phyloP scores from a whole-genome alignment of 2,797 vertebrate genomes.

The Graptemys geographica region DNA sequence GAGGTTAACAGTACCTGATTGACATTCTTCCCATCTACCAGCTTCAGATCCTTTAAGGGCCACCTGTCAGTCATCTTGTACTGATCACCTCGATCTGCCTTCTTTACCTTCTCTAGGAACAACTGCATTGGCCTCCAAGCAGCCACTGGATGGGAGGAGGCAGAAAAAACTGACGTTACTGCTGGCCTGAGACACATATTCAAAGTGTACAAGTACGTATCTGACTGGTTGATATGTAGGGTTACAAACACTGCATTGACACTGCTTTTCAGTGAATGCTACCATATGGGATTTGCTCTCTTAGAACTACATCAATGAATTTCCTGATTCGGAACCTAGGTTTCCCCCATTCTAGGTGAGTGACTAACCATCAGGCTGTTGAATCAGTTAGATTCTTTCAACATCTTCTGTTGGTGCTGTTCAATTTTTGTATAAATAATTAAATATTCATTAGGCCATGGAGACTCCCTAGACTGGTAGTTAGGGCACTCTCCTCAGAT shows the following conservation, averaged over 20 bases:
- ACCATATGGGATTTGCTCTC: background rate
- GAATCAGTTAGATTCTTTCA: background rate
- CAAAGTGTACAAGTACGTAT: background rate
- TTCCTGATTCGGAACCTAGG: background rate
- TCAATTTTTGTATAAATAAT: background rate
- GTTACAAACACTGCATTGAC: background rate
- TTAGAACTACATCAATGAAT: background rate
- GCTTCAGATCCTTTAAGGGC: constrained; percentile 58
- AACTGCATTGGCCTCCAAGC: background rate
- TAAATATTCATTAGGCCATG: background rate
- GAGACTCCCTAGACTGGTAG: background rate
- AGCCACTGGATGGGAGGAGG: constrained; percentile 2
- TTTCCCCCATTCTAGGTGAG: background rate
- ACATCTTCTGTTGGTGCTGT: background rate
- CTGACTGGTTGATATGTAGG: background rate
- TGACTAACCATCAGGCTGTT: background rate
- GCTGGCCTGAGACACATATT: background rate
- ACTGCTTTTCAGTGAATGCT: background rate
- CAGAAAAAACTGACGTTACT: fast-evolving
- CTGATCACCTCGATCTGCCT: constrained; percentile 49
- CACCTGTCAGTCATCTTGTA: constrained; percentile 46
- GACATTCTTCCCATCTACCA: constrained; percentile 63
- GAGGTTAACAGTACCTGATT: constrained; percentile 30
- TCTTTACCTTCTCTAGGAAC: constrained; percentile 57
- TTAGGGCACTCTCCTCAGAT: background rate